Conservation (phyloP, 2,797 vertebrate species). For the Stomatorhinus walkeri region DNA sequence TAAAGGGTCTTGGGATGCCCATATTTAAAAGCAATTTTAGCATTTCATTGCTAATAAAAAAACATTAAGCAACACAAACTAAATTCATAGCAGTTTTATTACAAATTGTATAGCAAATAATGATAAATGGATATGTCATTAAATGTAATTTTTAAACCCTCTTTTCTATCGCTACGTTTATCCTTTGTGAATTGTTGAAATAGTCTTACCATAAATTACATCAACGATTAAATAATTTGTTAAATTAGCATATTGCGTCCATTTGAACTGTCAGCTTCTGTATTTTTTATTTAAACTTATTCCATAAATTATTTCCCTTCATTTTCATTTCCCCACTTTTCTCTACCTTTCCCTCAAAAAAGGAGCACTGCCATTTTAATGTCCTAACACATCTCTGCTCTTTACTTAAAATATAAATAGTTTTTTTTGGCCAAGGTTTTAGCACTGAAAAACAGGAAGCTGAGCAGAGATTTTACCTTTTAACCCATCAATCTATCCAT, state of each 20-base stretch:
- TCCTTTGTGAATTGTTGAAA: neutral
- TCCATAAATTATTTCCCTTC: neutral
- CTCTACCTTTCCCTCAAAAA: neutral
- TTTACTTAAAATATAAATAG: neutral
- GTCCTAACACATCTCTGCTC: neutral
- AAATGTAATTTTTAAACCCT: neutral
- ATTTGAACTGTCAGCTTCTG: neutral
- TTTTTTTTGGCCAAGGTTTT: neutral
- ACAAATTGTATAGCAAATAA: neutral
- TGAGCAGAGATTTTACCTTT: neutral
- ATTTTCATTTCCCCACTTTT: neutral
- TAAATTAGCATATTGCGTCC: neutral
- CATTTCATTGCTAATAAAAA: neutral
- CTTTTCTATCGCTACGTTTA: neutral
- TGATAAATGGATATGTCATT: neutral
- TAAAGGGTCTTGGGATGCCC: neutral
- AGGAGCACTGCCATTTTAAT: neutral
- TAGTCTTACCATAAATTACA: neutral
- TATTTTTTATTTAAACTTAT: neutral
- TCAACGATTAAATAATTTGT: neutral
- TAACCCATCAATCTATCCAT: neutral
- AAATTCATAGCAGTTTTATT: neutral
- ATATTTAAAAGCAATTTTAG: neutral
- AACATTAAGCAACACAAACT: neutral
- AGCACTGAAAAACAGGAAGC: neutral